Evolutionary conservation across 30 jellyfish, hydroid and myxozoan genomes (phyloP).

Genomic region (Pseudorhiza aurosa): DNA sequence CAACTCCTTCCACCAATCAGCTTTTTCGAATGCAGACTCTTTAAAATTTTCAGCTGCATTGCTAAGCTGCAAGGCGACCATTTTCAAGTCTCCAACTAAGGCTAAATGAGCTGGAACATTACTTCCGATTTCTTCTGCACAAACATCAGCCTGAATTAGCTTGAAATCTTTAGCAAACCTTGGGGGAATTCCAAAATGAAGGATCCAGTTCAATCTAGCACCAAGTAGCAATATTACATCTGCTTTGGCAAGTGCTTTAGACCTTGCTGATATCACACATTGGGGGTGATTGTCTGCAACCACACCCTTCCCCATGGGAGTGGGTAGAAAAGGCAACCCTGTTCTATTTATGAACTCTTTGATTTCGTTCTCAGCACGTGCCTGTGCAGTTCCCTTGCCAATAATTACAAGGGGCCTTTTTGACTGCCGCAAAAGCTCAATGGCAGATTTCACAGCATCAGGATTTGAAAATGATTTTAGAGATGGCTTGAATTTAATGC

Average conservation of each 20-base stretch:
- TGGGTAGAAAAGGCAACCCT: slow-evolving; percentile 83
- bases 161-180: slow-evolving; percentile 56
- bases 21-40: not conserved
- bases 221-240: slow-evolving; percentile 80
- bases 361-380: slow-evolving; percentile 70
- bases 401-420: slow-evolving; percentile 58
- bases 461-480: slow-evolving; percentile 51
- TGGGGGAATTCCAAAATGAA: slow-evolving; percentile 86
- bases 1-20: slow-evolving; percentile 63
- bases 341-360: slow-evolving; percentile 59
- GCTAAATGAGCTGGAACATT: slow-evolving; percentile 62
- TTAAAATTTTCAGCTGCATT: not conserved
- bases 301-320: slow-evolving; percentile 95
- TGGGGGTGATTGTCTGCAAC: slow-evolving; percentile 80
- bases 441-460: slow-evolving; percentile 46
- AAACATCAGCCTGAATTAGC: slow-evolving; percentile 74
- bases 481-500: not conserved
- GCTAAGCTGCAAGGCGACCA: slow-evolving; percentile 49
- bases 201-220: slow-evolving; percentile 86
- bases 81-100: slow-evolving; percentile 64
- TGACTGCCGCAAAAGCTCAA: slow-evolving; percentile 34
- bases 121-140: slow-evolving; percentile 78
- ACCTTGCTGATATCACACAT: slow-evolving; percentile 85
- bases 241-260: slow-evolving; percentile 72
- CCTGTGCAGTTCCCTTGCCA: slow-evolving; percentile 83